Evolutionary conservation across 1,140 invertebrate species (phyloP), one percentile per base, ranked within the genome.

Genomic region (Drosophila lacertosa): DNA sequence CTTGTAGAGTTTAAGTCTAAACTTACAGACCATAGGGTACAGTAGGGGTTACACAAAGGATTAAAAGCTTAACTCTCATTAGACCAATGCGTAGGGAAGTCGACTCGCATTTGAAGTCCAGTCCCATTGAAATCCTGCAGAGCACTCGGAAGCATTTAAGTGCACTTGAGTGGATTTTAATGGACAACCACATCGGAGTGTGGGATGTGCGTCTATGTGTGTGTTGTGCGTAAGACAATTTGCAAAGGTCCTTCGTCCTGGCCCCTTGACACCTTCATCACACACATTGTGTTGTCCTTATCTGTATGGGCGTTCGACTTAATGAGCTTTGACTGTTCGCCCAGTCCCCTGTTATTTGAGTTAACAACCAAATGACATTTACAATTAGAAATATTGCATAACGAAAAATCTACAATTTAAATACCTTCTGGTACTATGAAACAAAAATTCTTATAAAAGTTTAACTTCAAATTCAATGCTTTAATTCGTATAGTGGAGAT

Each of bases 141-240:
- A 86, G 74, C 74, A 82, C 83, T 88, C 82, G 83, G 83, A 88
- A 88, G 68, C 74, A 54, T 88, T 88, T 88, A 88, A 88, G 82
- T 88, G 77, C 83, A 88, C 82, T 88, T 88, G 77, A 88, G 83
- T 88, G 82, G 71, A 88, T 88, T 88, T 88, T 88, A 88, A 88
- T 88, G 82, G 83, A 88, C 77, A 81, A 42, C 47, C 54, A 55
- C 65, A 57, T 37, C 37, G 73, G 33, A 54, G 39, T 40, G 39
- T 50, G 53, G 20, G 37, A 32, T 33, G 24, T 32, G 32, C 0
- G 6, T 45, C 6, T 53, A 53, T 39, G 40, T 22, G 39, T 48
- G 44, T 62, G 7, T 47, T 69, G 40, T 63, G 59, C 48, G 37
- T 68, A 45, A 66, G 54, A 66, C 22, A 24, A 24, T 5, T 1